phyloP scores from a whole-genome alignment of 2,797 vertebrate species.

The Epinephelus awoara region DNA sequence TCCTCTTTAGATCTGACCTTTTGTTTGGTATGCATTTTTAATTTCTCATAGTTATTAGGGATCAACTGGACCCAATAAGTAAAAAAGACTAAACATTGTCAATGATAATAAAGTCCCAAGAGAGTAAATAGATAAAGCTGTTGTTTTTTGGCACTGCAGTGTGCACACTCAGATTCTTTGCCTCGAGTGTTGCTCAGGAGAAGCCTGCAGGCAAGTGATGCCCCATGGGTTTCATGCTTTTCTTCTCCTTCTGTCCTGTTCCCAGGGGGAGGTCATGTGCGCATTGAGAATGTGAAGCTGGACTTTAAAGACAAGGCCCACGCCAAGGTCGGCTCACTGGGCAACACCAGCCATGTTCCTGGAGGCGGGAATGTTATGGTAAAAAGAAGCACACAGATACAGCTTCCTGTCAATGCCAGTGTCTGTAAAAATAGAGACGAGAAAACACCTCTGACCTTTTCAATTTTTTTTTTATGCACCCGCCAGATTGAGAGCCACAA shows the following conservation, averaged over 20 bases:
- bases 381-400: slow-evolving; percentile 23
- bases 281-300: slow-evolving; percentile 96
- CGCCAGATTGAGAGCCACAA: slow-evolving; percentile 96
- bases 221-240: slow-evolving; percentile 32
- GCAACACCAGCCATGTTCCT: slow-evolving; percentile 93
- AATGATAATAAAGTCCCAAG: too few species aligned
- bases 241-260: slow-evolving; percentile 27
- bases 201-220: slow-evolving; percentile 20
- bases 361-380: slow-evolving; percentile 96
- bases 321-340: slow-evolving; percentile 95
- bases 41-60: too few species aligned
- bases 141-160: slow-evolving; percentile 3
- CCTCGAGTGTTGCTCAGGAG: slow-evolving; percentile 17
- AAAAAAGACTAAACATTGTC: too few species aligned
- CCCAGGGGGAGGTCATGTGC: slow-evolving; percentile 94
- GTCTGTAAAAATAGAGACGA: neutral
- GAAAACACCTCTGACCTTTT: neutral
- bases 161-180: slow-evolving; percentile 5
- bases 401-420: neutral
- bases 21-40: too few species aligned
- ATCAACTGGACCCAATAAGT: too few species aligned
- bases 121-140: neutral
- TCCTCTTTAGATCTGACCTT: too few species aligned
- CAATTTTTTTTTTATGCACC: too few species aligned
- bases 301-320: slow-evolving; percentile 99